Evolutionary conservation across 2,797 vertebrate species (phyloP).

Genomic region (Pteropus rufus): DNA sequence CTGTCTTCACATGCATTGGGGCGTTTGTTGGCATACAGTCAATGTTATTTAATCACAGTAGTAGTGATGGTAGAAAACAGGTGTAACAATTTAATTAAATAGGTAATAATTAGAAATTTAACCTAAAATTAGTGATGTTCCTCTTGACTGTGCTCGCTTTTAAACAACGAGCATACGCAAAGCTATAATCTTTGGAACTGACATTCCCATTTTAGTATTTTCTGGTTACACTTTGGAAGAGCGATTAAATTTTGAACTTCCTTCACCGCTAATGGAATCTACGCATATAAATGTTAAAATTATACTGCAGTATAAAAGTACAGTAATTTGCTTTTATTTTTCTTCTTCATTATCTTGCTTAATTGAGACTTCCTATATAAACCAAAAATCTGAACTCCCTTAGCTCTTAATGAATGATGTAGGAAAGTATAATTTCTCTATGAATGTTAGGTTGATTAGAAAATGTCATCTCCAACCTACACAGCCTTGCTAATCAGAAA

Average conservation of each 20-base stretch:
- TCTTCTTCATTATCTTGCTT: conserved; percentile 57
- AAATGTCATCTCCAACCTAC: conserved; percentile 71
- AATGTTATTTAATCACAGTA: background rate
- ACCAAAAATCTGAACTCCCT: conserved; percentile 50
- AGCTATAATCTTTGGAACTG: background rate
- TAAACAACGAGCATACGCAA: background rate
- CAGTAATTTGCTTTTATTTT: conserved; percentile 51
- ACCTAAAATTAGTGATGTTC: background rate
- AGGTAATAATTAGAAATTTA: conserved; percentile 2
- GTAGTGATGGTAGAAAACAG: background rate
- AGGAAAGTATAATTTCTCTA: conserved; percentile 59
- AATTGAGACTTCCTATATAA: conserved; percentile 50
- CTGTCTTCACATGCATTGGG: background rate
- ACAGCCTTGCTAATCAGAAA: conserved; percentile 65
- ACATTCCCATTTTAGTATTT: background rate
- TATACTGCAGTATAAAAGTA: background rate
- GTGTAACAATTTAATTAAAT: background rate
- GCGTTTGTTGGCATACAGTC: background rate
- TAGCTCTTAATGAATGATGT: conserved; percentile 55
- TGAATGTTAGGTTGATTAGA: conserved; percentile 74
- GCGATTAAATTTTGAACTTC: background rate
- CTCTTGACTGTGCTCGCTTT: background rate
- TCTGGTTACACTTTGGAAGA: background rate
- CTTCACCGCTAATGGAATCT: conserved; percentile 24
- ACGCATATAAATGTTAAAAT: conserved; percentile 29